Conservation (phyloP, 2,797 vertebrate genomes). For the Eutrigla gurnardus region DNA sequence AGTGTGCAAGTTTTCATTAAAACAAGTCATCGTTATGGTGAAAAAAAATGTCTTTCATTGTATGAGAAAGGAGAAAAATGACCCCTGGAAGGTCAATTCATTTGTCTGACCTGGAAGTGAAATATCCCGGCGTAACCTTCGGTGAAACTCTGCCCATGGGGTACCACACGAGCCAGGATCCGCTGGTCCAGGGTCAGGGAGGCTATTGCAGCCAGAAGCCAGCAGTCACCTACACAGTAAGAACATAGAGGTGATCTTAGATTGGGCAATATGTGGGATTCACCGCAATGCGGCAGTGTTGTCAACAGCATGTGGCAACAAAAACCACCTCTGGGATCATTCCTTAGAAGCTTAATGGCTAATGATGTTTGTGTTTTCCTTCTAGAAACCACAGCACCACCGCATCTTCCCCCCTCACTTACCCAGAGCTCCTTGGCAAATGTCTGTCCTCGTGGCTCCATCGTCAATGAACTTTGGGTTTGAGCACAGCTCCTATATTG, state of each 20-base stretch:
- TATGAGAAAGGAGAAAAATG: neutral
- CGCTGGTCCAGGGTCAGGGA: slow-evolving; percentile 84
- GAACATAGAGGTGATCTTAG: slow-evolving; percentile 3
- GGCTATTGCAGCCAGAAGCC: slow-evolving; percentile 86
- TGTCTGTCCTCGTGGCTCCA: slow-evolving; percentile 90
- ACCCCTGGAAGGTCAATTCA: too few relatives aligned
- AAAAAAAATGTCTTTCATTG: neutral
- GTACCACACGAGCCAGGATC: slow-evolving; percentile 82
- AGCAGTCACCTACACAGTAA: slow-evolving; percentile 82
- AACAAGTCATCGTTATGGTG: neutral
- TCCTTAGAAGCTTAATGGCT: neutral
- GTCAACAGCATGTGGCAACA: slow-evolving; percentile 13
- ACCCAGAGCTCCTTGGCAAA: slow-evolving; percentile 94
- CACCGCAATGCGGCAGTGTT: neutral
- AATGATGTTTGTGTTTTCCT: neutral
- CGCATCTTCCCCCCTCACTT: slow-evolving; percentile 57
- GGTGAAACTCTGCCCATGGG: slow-evolving; percentile 79
- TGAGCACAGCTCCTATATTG: slow-evolving; percentile 86
- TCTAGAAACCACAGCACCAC: neutral
- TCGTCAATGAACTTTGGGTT: slow-evolving; percentile 89
- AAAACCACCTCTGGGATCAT: slow-evolving; percentile 6
- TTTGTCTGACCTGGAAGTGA: slow-evolving; percentile 81
- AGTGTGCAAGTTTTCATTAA: neutral
- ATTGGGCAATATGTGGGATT: slow-evolving; percentile 5
- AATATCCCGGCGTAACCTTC: slow-evolving; percentile 85